Conservation (phyloP, 2,888 invertebrate genomes). For the Coenonympha glycerion region DNA sequence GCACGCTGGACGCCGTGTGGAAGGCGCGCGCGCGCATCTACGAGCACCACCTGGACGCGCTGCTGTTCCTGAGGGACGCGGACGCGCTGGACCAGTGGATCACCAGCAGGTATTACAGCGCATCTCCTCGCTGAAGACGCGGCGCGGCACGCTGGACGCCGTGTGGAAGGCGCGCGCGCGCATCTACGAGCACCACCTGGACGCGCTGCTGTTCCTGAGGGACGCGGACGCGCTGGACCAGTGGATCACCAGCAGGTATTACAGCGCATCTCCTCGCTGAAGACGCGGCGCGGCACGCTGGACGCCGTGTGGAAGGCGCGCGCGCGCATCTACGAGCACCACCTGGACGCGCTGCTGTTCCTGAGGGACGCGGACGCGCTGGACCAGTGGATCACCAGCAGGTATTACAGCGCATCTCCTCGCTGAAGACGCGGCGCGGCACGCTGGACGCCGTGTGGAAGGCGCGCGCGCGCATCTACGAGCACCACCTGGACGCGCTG, state of each 20-base stretch:
- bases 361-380: conserved; percentile 92
- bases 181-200: conserved; percentile 94
- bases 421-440: conserved; percentile 80
- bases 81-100: conserved; percentile 95
- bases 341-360: conserved; percentile 93
- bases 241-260: conserved; percentile 93
- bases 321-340: conserved; percentile 89
- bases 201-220: conserved; percentile 91
- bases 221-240: conserved; percentile 94
- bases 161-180: conserved; percentile 85
- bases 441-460: conserved; percentile 85
- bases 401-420: conserved; percentile 83
- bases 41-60: conserved; percentile 93
- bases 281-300: conserved; percentile 81
- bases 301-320: conserved; percentile 86
- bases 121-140: conserved; percentile 80
- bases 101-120: too few species aligned
- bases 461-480: conserved; percentile 87
- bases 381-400: conserved; percentile 93
- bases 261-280: conserved; percentile 82
- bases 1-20: conserved; percentile 85
- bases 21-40: conserved; percentile 86
- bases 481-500: conserved; percentile 94
- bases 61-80: conserved; percentile 93
- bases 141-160: conserved; percentile 81